A percentile compares a stretch with the other conserved stretches of the same genome.
Conservation (phyloP, 2,113 vertebrate genomes). For the Noturus placidus region DNA sequence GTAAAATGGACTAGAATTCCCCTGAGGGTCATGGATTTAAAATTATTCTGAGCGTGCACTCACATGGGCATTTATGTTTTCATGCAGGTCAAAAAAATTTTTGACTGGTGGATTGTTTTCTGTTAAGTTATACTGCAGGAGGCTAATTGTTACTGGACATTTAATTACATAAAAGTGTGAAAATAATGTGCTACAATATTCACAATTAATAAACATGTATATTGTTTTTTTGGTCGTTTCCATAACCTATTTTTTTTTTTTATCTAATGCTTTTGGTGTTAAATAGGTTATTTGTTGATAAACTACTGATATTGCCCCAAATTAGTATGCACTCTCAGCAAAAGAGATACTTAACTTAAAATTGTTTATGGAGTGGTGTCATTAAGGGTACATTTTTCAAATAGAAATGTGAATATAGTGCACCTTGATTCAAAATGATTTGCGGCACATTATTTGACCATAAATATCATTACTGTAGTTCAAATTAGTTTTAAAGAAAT, state of each 20-base stretch:
- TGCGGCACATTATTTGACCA: background rate
- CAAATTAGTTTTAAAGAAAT: background rate
- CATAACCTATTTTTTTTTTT: background rate
- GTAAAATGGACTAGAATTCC: background rate
- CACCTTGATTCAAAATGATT: background rate
- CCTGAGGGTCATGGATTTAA: background rate
- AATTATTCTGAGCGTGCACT: background rate
- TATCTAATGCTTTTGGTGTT: background rate
- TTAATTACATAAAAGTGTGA: background rate
- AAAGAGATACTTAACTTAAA: background rate
- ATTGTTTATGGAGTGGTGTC: background rate
- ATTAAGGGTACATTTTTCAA: background rate
- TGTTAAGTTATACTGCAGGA: background rate
- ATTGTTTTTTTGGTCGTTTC: background rate
- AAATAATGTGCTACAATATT: background rate
- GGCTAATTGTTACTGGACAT: background rate
- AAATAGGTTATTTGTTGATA: background rate
- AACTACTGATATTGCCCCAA: background rate
- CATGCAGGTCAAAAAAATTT: background rate
- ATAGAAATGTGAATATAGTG: background rate
- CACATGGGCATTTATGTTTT: constrained; percentile 5
- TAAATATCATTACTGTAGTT: background rate
- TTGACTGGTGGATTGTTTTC: background rate
- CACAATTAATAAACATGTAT: constrained; percentile 2
- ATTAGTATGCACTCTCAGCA: background rate